phyloP scores from a whole-genome alignment of 1,140 invertebrate genomes.

The Holcopasites calliopsidis region DNA sequence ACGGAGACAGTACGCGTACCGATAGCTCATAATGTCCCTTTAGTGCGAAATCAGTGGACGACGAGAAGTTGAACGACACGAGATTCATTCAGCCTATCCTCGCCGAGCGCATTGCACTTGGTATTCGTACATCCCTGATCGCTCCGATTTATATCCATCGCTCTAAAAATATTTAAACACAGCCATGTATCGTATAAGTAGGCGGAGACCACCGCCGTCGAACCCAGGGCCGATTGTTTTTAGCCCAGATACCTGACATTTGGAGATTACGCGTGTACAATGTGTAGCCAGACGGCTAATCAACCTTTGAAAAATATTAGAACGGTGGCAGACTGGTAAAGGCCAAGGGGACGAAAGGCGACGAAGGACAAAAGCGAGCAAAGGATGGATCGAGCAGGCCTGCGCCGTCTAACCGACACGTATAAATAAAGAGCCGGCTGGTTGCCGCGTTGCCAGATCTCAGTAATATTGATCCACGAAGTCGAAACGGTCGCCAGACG shows the following conservation, averaged over 20 bases:
- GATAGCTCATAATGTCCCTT: background rate
- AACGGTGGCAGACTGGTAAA: background rate
- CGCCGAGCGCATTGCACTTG: slow-evolving; percentile 15
- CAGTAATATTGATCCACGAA: slow-evolving; percentile 56
- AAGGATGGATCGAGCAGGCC: slow-evolving; percentile 35
- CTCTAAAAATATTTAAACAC: slow-evolving; percentile 44
- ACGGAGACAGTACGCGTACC: background rate
- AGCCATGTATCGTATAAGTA: slow-evolving; percentile 3
- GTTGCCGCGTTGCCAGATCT: slow-evolving; percentile 68
- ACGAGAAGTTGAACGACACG: slow-evolving; percentile 5
- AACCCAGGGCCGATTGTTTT: background rate
- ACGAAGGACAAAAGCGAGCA: slow-evolving; percentile 40
- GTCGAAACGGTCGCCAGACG: slow-evolving; percentile 31
- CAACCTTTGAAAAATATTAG: slow-evolving; percentile 39
- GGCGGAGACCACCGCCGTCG: no score
- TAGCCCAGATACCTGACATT: background rate
- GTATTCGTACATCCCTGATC: slow-evolving; percentile 45
- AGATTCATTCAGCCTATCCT: slow-evolving; percentile 6
- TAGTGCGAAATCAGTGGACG: background rate
- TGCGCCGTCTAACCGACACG: slow-evolving; percentile 52
- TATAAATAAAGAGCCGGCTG: slow-evolving; percentile 64
- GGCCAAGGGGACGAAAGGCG: slow-evolving; percentile 4
- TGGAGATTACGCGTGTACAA: background rate
- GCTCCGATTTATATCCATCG: background rate
- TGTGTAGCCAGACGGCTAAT: background rate